phyloP scores from a whole-genome alignment of 2,113 vertebrate genomes.

The Deroptyus accipitrinus region DNA sequence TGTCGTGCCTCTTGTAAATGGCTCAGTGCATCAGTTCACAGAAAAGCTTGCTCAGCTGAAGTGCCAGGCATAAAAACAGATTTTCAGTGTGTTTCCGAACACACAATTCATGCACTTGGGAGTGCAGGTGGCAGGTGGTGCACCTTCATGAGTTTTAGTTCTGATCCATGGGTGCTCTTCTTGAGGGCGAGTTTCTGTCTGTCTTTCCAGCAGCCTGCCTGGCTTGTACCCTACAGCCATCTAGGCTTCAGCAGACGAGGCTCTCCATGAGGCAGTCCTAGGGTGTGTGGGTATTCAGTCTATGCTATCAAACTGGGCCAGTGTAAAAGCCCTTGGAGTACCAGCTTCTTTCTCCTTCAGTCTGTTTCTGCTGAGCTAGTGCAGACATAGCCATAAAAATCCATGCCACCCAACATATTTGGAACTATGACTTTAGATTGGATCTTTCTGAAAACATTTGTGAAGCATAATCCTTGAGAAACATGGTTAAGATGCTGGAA shows the following conservation, averaged over 20 bases:
- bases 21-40: background rate
- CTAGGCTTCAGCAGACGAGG: rapidly evolving
- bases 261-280: rapidly evolving
- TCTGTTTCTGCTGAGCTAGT: background rate
- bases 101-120: rapidly evolving
- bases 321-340: background rate
- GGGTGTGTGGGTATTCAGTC: background rate
- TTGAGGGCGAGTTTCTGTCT: background rate
- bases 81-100: background rate
- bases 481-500: background rate
- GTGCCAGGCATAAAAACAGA: background rate
- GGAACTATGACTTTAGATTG: background rate
- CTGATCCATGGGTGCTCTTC: background rate
- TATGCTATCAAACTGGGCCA: background rate
- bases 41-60: background rate
- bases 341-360: background rate
- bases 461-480: background rate
- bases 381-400: background rate
- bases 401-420: background rate
- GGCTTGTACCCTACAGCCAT: rapidly evolving
- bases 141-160: background rate
- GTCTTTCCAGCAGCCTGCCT: background rate
- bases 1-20: background rate
- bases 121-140: background rate
- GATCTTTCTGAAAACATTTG: background rate